A percentile compares a stretch with the other conserved stretches of the same genome.
phyloP scores from a whole-genome alignment of 2,797 vertebrate species.

The Oophaga sylvatica region DNA sequence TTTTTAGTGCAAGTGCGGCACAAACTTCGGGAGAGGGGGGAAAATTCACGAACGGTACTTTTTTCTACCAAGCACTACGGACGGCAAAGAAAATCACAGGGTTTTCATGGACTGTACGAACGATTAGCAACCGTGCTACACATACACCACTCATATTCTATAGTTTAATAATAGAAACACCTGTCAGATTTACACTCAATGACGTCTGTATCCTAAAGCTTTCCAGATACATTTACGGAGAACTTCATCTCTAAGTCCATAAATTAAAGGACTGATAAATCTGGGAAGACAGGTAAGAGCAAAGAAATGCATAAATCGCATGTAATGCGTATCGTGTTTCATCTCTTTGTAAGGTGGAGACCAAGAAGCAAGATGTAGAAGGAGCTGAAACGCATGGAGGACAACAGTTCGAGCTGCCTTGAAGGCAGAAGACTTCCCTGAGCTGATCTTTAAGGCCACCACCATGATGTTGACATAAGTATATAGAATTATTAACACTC shows the following conservation, averaged over 20 bases:
- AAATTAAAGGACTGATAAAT: conserved; percentile 46
- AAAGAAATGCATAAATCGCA: neutral
- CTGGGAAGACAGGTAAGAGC: conserved; percentile 19
- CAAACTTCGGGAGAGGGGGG: too few species aligned
- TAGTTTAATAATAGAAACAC: too few species aligned
- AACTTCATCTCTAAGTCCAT: conserved; percentile 38
- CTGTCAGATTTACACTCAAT: too few species aligned
- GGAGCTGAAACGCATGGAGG: conserved; percentile 40
- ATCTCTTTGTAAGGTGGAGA: neutral
- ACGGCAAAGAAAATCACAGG: too few species aligned
- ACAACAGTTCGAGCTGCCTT: conserved; percentile 39
- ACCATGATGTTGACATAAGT: conserved; percentile 40
- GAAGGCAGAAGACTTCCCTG: conserved; percentile 13
- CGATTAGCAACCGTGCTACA: too few species aligned
- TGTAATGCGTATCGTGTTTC: neutral
- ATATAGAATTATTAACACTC: conserved; percentile 28
- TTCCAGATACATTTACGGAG: neutral
- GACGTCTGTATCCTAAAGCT: neutral
- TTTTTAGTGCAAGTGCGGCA: too few species aligned
- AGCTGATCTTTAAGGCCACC: conserved; percentile 8
- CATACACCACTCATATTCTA: too few species aligned
- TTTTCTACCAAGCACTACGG: too few species aligned
- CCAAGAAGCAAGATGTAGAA: conserved; percentile 15
- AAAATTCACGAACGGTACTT: too few species aligned
- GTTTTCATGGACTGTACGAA: too few species aligned